Evolutionary conservation across 1,140 invertebrate genomes (phyloP).

Genomic region (Euwallacea similis): DNA sequence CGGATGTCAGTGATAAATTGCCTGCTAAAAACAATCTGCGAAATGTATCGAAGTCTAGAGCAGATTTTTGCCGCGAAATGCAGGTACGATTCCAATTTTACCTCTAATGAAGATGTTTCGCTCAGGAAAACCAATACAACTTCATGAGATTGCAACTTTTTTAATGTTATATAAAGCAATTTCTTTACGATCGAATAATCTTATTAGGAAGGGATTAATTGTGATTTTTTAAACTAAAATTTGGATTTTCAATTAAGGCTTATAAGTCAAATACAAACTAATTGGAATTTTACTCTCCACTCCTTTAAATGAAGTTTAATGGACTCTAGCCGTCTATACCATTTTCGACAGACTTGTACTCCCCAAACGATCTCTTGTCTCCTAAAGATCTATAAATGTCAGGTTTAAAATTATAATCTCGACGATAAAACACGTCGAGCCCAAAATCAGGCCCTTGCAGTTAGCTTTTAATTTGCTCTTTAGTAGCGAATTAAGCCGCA

Average conservation of each 20-base stretch:
- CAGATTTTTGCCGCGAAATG: neutral
- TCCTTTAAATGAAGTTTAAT: conserved; percentile 20
- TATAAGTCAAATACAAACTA: too few relatives aligned
- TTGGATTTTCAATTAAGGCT: too few relatives aligned
- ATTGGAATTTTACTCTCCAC: neutral
- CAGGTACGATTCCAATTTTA: too few relatives aligned
- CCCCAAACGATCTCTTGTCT: conserved; percentile 31
- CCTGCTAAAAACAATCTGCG: conserved; percentile 14
- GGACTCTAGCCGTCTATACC: conserved; percentile 12
- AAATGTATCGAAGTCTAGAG: neutral
- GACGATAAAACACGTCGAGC: conserved; percentile 33
- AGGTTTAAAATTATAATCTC: conserved; percentile 36
- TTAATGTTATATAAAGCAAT: neutral
- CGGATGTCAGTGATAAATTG: conserved; percentile 13
- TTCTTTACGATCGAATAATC: too few relatives aligned
- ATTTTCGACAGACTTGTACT: conserved; percentile 32
- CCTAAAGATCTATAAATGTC: conserved; percentile 34
- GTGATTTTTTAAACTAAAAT: too few relatives aligned
- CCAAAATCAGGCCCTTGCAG: conserved; percentile 36
- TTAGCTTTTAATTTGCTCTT: conserved; percentile 36
- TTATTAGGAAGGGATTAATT: neutral
- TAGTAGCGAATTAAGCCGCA: conserved; percentile 27
- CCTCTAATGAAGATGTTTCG: too few relatives aligned
- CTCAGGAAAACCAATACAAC: neutral
- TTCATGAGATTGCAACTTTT: neutral